These are phyloP conservation scores for Drosophila atripex DNA, from an alignment of 2,888 invertebrate genomes.

Conservation along the genomic window DNA sequence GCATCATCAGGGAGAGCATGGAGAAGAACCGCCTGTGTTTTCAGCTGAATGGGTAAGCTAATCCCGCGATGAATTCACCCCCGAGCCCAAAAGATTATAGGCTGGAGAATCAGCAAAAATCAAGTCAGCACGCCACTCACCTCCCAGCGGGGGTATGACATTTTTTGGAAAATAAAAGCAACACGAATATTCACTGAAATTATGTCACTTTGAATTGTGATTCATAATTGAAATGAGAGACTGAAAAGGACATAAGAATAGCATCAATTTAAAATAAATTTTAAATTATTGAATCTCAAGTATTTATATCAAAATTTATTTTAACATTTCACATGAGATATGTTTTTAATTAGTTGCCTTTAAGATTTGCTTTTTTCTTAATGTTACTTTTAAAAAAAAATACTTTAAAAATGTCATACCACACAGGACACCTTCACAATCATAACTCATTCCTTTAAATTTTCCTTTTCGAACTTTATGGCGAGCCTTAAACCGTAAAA, in stretches of 20 bases:
- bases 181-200: neutral
- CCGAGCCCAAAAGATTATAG: slow-evolving; percentile 23
- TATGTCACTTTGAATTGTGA: neutral
- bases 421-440: neutral
- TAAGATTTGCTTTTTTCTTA: neutral
- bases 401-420: neutral
- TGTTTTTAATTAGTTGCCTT: neutral
- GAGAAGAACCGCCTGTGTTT: slow-evolving; percentile 94
- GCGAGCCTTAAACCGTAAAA: slow-evolving; percentile 1
- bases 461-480: slow-evolving; percentile 7
- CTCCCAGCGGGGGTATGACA: slow-evolving; percentile 4
- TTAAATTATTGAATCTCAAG: neutral
- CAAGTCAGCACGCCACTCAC: slow-evolving; percentile 8
- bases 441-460: neutral
- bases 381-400: neutral
- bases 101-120: slow-evolving; percentile 17
- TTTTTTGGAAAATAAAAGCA: slow-evolving; percentile 4
- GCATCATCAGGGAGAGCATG: slow-evolving; percentile 95
- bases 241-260: too few species aligned
- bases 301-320: too few species aligned
- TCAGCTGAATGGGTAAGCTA: slow-evolving; percentile 90
- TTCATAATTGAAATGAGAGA: neutral
- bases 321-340: neutral
- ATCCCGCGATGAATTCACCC: slow-evolving; percentile 27
- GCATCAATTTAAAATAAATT: neutral